Base-by-base conservation (phyloP, 2,888 invertebrate genomes). In the Tortricodes alternella region DNA sequence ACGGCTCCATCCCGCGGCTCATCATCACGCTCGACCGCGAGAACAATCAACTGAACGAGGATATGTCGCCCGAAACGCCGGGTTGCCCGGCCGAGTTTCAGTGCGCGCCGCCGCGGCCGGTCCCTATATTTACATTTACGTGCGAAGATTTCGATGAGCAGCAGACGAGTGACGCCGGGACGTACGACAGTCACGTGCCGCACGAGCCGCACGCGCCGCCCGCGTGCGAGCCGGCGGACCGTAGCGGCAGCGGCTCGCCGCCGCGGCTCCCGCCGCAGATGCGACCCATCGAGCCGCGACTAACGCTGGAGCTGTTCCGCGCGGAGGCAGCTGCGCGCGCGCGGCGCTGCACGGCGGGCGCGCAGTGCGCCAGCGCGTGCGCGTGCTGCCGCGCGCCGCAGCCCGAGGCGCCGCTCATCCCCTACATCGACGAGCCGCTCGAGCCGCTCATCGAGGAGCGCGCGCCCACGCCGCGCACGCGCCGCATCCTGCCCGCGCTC, bases 361-460 rank as follows among this genome's bases (percentile, higher is more conserved):
- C 83, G 57, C 89, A 89, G 50, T 90, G 89, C 63, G 87, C 82
- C 16, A 87, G 86, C 61, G 88, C 88, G 4, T 90, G 89, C 63
- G 89, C 88, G 27, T 90, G 89, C 60, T 90, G 89, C 59, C 88
- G 89, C 52, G 82, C 84, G 23, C 89, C 88, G 32, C 89, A 88
- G 56, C 89, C 89, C 0, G 89, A 90, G 57, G 58, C 80, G 0
- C 80, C 80, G 18, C 82, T 75, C 23, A 91, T 91, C 58, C 91
- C 91, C 0, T 91, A 66, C 67, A 91, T 91, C 44, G 91, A 91
- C 67, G 91, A 88, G 55, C 88, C 89, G 61, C 85, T 72, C 0
- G 90, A 91, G 57, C 91, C 89, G 3, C 61, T 89, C 9, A 91
- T 91, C 72, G 86, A 85, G 59, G 91, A 91, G 71, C 87, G 49